Percentiles rank a stretch among this genome's conserved stretches.
Evolutionary conservation across 2,888 invertebrate species (phyloP).

Genomic region (Augiades crinisus): DNA sequence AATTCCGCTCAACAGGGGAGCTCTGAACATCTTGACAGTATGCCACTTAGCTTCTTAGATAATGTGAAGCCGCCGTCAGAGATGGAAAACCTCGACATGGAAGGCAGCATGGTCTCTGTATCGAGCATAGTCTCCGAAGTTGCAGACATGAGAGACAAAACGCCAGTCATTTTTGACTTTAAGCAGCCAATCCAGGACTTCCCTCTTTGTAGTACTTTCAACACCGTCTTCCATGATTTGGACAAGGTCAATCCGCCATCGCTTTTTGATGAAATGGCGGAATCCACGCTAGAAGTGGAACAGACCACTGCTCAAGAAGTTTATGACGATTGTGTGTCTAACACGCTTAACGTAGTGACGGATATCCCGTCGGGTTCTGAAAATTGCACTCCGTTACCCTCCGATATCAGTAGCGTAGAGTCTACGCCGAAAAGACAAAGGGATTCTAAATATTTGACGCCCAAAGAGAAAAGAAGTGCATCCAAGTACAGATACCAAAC

Average conservation of each 20-base stretch:
- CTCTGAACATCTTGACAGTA: conserved; percentile 84
- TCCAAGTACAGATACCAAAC: conserved; percentile 91
- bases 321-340: conserved; percentile 81
- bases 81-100: conserved; percentile 90
- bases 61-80: conserved; percentile 92
- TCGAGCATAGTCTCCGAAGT: conserved; percentile 91
- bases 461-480: conserved; percentile 88
- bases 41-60: conserved; percentile 85
- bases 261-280: conserved; percentile 86
- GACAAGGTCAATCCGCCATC: conserved; percentile 88
- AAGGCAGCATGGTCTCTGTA: conserved; percentile 91
- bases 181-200: conserved; percentile 79
- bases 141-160: conserved; percentile 79
- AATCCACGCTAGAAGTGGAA: conserved; percentile 77
- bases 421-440: conserved; percentile 86
- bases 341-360: conserved; percentile 79
- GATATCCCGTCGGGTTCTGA: conserved; percentile 79
- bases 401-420: conserved; percentile 88
- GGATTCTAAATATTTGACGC: conserved; percentile 81
- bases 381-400: conserved; percentile 83
- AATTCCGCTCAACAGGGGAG: conserved; percentile 78
- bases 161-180: conserved; percentile 79
- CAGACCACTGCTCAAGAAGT: conserved; percentile 80
- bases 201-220: conserved; percentile 62
- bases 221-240: conserved; percentile 79